Evolutionary conservation across 1,140 invertebrate genomes (phyloP).

Genomic region (Copidosoma floridanum): DNA sequence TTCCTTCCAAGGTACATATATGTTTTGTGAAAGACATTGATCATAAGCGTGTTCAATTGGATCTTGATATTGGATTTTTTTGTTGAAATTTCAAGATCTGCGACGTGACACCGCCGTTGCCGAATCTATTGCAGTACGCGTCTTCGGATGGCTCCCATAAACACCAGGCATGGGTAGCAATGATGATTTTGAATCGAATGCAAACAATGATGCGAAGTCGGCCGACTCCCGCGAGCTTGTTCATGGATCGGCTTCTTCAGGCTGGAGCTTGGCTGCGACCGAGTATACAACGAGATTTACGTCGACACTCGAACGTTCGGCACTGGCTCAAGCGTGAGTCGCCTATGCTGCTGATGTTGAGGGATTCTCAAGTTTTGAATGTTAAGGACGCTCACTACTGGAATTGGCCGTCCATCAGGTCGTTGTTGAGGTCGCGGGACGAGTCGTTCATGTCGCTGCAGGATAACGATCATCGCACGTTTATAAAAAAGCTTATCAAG

Average conservation of each 20-base stretch:
- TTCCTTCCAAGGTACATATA: slow-evolving; percentile 73
- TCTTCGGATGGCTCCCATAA: slow-evolving; percentile 72
- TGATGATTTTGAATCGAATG: slow-evolving; percentile 74
- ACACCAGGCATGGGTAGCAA: slow-evolving; percentile 76
- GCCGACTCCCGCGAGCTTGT: slow-evolving; percentile 76
- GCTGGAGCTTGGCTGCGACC: slow-evolving; percentile 48
- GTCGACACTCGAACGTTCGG: slow-evolving; percentile 35
- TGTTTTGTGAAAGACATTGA: too few relatives aligned
- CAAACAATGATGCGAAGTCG: slow-evolving; percentile 77
- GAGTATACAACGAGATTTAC: slow-evolving; percentile 39
- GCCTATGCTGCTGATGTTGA: slow-evolving; percentile 53
- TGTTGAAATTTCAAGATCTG: slow-evolving; percentile 51
- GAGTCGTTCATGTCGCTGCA: slow-evolving; percentile 40
- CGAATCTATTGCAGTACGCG: slow-evolving; percentile 75
- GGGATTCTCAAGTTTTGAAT: slow-evolving; percentile 62
- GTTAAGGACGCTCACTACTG: slow-evolving; percentile 60
- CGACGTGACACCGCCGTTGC: slow-evolving; percentile 77
- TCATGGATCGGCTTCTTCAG: slow-evolving; percentile 77
- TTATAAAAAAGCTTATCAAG: slow-evolving; percentile 73
- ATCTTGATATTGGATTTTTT: too few relatives aligned
- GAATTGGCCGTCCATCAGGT: slow-evolving; percentile 66
- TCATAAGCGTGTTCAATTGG: too few relatives aligned
- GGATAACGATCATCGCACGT: slow-evolving; percentile 75
- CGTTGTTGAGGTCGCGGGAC: slow-evolving; percentile 56
- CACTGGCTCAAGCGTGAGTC: slow-evolving; percentile 50